Percentiles rank a stretch among this genome's conserved stretches.
Evolutionary conservation across 2,888 invertebrate species (phyloP).

Genomic region (Terebella lapidaria): DNA sequence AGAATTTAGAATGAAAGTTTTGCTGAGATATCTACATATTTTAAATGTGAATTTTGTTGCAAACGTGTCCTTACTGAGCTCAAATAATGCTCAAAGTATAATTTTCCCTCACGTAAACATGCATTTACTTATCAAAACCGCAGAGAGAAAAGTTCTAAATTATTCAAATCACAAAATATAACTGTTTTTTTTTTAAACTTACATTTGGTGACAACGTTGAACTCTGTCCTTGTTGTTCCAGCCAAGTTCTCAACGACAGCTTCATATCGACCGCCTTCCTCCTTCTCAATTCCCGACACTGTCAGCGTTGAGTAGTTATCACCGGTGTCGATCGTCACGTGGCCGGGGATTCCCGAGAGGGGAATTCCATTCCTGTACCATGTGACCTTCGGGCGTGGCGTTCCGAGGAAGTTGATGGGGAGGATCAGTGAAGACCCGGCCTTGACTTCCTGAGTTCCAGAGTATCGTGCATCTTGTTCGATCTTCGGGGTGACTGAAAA

Average conservation of each 20-base stretch:
- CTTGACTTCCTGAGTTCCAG: slow-evolving; percentile 21
- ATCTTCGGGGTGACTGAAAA: slow-evolving; percentile 23
- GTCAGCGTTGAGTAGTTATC: slow-evolving; percentile 27
- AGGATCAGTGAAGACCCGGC: slow-evolving; percentile 24
- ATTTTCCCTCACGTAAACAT: too few species aligned
- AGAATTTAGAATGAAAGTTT: too few species aligned
- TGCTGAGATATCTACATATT: too few species aligned
- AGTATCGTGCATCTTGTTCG: slow-evolving; percentile 20
- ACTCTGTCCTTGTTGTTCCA: slow-evolving; percentile 24
- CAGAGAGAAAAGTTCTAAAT: too few species aligned
- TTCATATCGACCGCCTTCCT: slow-evolving; percentile 30
- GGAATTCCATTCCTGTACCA: slow-evolving; percentile 40
- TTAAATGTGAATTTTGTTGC: too few species aligned
- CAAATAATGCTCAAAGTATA: too few species aligned
- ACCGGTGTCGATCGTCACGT: slow-evolving; percentile 24
- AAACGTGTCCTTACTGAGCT: too few species aligned
- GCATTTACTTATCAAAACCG: too few species aligned
- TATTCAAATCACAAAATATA: too few species aligned
- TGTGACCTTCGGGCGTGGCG: slow-evolving; percentile 51
- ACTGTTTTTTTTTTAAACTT: too few species aligned
- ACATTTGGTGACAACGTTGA: slow-evolving; percentile 28
- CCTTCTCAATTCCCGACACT: slow-evolving; percentile 23
- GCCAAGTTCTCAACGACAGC: slow-evolving; percentile 28
- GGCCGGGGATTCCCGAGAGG: slow-evolving; percentile 17
- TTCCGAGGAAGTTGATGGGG: slow-evolving; percentile 38